Base-by-base conservation (phyloP, 2,113 vertebrate species). In the Nematolebias whitei region DNA sequence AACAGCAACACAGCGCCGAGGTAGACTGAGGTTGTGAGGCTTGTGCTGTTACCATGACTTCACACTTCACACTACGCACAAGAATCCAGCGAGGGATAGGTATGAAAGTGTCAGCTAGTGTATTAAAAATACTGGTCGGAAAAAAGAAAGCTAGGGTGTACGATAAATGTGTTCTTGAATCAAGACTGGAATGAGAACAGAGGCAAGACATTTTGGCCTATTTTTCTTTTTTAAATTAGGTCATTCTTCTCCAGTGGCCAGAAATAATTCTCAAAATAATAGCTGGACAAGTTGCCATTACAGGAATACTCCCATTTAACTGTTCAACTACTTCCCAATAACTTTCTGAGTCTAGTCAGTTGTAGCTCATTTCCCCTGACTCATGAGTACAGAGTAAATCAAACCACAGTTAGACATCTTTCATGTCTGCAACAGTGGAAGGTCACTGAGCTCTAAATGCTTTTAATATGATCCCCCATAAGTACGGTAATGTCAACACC, bases 1-100 rank as follows among this genome's bases (percentile, higher is more conserved):
- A 72, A 82, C 74, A 76, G 72, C 77, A 55, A 79, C 68, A 63
- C 68, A 47, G 66, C 19, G 45, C 64, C 44, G 59, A 80, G 78
- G 59, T 43, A 50, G 53, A 40, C 63, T 69, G 64, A 79, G 78
- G 73, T 63, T 22, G 55, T 43, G 68, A 77, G 70, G 67, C 76
- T 72, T 64, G 75, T 53, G 77, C 58, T 3, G 87, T 90, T 85
- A 60, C 87, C 79, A 83, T 86, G 84, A 78, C 84, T 74, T 55
- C 82, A 50, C 80, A 54, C 70, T 77, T 74, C 5, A 69, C 52
- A 67, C 78, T 63, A 65, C 32, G 20, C 44, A 41, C 60, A 48
- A 45, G 52, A 64, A 69, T 54, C 56, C 68, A 70, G 56, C 20
- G 1, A 38, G 58, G 38, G 63, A 65, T 16, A 41, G 67, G 52